Conservation (phyloP, 2,888 invertebrate species). For the Phengaris arion region DNA sequence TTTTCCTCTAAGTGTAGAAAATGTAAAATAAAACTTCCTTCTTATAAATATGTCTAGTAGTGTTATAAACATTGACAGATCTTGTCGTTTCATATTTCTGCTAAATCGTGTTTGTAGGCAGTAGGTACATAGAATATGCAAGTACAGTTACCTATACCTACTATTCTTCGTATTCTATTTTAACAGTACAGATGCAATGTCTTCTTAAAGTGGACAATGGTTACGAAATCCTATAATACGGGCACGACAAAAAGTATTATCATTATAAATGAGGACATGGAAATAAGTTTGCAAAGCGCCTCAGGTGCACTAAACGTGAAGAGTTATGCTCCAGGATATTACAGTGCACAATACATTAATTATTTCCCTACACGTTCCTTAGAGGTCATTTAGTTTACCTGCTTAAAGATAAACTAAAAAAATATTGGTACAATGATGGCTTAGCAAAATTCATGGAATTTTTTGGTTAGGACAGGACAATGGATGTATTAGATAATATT, state of each 20-base stretch:
- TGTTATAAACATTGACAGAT: background rate
- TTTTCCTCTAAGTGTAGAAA: background rate
- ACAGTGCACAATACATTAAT: constrained; percentile 22
- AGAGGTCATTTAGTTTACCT: constrained; percentile 19
- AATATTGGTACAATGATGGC: background rate
- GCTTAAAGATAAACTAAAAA: background rate
- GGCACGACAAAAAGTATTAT: constrained; percentile 9
- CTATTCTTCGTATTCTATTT: no score
- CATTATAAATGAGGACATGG: constrained; percentile 12
- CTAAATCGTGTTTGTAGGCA: no score
- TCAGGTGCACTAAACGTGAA: constrained; percentile 18
- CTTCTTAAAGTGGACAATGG: background rate
- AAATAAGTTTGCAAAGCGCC: constrained; percentile 22
- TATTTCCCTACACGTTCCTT: constrained; percentile 8
- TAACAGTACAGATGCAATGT: background rate
- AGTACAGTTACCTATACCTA: no score
- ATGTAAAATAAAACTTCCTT: background rate
- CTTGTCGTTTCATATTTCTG: no score
- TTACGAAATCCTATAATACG: constrained; percentile 1
- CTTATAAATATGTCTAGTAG: background rate
- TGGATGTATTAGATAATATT: no score
- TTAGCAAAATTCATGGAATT: background rate
- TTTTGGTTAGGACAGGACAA: no score
- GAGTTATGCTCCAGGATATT: constrained; percentile 21
- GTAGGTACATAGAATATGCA: no score